phyloP scores from a whole-genome alignment of 2,888 invertebrate species.

The Microdon myrmicae region DNA sequence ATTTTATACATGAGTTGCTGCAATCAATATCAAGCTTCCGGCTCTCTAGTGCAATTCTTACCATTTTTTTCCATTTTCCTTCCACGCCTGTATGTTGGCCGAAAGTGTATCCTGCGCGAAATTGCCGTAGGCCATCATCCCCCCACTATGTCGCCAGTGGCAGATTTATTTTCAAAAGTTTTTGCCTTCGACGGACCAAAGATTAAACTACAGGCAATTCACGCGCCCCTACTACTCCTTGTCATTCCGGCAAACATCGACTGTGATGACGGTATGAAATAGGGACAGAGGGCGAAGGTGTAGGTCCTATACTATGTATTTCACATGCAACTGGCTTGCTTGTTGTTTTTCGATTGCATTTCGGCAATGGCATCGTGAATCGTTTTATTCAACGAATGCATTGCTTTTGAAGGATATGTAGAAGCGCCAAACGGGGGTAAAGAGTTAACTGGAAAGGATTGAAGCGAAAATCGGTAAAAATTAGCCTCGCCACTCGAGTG shows the following conservation, averaged over 20 bases:
- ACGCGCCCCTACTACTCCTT: slow-evolving; percentile 33
- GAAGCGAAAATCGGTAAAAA: slow-evolving; percentile 48
- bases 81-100: slow-evolving; percentile 13
- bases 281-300: slow-evolving; percentile 26
- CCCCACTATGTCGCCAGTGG: slow-evolving; percentile 10
- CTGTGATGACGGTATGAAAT: slow-evolving; percentile 3
- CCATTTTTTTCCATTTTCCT: slow-evolving; percentile 3
- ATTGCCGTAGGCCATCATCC: slow-evolving; percentile 37
- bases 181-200: slow-evolving; percentile 34
- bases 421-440: too few species aligned
- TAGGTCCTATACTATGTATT: slow-evolving; percentile 45
- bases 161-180: slow-evolving; percentile 43
- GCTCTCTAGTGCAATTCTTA: slow-evolving; percentile 13
- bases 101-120: slow-evolving; percentile 44
- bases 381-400: slow-evolving; percentile 46
- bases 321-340: slow-evolving; percentile 45
- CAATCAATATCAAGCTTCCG: slow-evolving; percentile 54
- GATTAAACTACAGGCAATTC: slow-evolving; percentile 35
- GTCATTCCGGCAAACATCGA: slow-evolving; percentile 14
- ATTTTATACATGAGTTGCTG: slow-evolving; percentile 63
- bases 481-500: slow-evolving; percentile 44
- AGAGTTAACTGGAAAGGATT: slow-evolving; percentile 4
- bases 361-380: slow-evolving; percentile 23
- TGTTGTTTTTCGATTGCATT: slow-evolving; percentile 12
- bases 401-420: too few species aligned